Conservation (phyloP, 1,140 invertebrate species). For the Chironomus striatipennis region DNA sequence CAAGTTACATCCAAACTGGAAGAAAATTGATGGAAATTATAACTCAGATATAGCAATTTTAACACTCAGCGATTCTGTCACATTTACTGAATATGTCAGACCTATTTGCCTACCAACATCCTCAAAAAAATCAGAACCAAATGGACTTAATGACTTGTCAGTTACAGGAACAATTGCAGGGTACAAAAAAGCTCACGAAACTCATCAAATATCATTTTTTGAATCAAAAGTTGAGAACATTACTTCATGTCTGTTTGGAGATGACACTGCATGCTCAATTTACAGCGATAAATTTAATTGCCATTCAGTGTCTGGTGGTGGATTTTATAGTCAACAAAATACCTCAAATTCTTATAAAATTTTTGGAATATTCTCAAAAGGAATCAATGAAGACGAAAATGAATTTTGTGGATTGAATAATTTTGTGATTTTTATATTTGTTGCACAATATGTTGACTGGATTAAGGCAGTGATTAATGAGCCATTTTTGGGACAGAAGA, state of each 20-base stretch:
- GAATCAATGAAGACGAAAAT: neutral
- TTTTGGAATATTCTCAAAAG: neutral
- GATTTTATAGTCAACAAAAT: neutral
- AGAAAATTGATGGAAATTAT: constrained; percentile 9
- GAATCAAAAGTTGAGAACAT: neutral
- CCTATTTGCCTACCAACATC: neutral
- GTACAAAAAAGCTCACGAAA: neutral
- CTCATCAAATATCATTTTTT: neutral
- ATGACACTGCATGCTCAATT: neutral
- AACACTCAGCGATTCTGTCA: neutral
- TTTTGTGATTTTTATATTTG: neutral
- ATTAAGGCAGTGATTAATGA: neutral
- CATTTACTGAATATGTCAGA: neutral
- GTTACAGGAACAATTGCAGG: neutral
- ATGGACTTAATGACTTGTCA: neutral
- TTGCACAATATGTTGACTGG: neutral
- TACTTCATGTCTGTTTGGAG: neutral
- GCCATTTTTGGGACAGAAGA: neutral
- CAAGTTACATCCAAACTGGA: neutral
- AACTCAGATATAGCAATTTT: neutral
- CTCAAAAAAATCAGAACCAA: neutral
- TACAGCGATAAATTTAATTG: neutral
- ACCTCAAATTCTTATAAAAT: neutral
- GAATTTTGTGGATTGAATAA: neutral
- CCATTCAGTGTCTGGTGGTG: neutral